These are phyloP conservation scores for Sipha flava DNA, from an alignment of 1,140 invertebrate species.

Conservation along the genomic window DNA sequence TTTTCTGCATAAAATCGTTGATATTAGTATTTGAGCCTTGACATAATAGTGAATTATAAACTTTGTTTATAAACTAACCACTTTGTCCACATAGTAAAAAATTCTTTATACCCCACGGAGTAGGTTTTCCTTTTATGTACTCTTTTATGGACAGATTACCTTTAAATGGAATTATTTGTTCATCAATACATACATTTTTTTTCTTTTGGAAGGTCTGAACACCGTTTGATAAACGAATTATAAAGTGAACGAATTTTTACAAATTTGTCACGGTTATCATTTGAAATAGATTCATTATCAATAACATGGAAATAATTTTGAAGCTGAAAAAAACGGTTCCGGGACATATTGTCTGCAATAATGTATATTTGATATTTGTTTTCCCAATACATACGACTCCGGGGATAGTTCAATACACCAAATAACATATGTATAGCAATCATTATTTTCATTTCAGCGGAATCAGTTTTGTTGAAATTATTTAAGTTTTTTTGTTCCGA, in stretches of 20 bases:
- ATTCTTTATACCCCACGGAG: conserved; percentile 29
- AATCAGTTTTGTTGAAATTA: not conserved
- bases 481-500: not conserved
- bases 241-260: conserved; percentile 36
- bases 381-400: conserved; percentile 34
- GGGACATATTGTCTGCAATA: conserved; percentile 13
- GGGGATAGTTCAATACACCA: conserved; percentile 29
- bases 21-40: conserved; percentile 37
- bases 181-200: conserved; percentile 37
- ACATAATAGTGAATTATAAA: conserved; percentile 35
- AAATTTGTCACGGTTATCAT: conserved; percentile 19
- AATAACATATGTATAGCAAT: conserved; percentile 34
- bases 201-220: conserved; percentile 26
- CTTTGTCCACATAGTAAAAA: conserved; percentile 37
- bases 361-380: not conserved
- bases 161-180: conserved; percentile 41
- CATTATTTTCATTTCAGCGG: conserved; percentile 33
- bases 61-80: no score
- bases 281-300: not conserved
- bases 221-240: conserved; percentile 16
- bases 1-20: conserved; percentile 34
- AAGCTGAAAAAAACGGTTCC: conserved; percentile 31
- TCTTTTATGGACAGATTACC: conserved; percentile 37
- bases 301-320: conserved; percentile 25
- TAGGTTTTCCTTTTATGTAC: not conserved